phyloP scores from a whole-genome alignment of 2,888 invertebrate genomes.

The Melitaea athalia region DNA sequence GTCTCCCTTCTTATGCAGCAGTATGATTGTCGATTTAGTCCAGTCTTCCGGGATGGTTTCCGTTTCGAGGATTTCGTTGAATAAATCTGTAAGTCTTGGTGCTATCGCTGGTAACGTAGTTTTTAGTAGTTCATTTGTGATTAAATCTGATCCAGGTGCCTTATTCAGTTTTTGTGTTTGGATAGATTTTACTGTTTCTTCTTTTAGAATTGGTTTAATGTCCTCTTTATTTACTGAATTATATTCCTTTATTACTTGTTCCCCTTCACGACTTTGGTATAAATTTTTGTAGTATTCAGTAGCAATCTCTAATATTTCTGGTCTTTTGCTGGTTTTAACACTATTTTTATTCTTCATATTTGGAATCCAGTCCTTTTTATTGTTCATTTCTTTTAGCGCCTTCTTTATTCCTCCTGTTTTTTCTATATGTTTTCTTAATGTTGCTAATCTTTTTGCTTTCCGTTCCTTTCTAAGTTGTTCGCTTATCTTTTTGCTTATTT shows the following conservation, averaged over 20 bases:
- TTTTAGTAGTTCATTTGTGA: constrained; percentile 43
- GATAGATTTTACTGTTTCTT: constrained; percentile 42
- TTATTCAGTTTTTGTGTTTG: constrained; percentile 43
- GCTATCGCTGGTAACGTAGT: constrained; percentile 36
- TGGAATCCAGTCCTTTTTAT: constrained; percentile 29
- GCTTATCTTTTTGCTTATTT: constrained; percentile 42
- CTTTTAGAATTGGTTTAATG: constrained; percentile 37
- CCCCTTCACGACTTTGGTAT: constrained; percentile 28
- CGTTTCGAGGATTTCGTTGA: constrained; percentile 40
- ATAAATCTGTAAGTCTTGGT: constrained; percentile 40
- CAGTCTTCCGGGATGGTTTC: constrained; percentile 40
- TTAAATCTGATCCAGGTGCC: constrained; percentile 42
- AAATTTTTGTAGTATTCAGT: constrained; percentile 40
- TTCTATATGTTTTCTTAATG: constrained; percentile 34
- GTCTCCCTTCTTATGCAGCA: constrained; percentile 43
- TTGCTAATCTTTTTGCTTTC: constrained; percentile 32
- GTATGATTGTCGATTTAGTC: constrained; percentile 43
- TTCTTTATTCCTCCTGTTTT: constrained; percentile 40
- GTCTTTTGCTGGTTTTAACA: constrained; percentile 28
- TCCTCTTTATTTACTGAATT: constrained; percentile 18
- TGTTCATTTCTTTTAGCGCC: constrained; percentile 23
- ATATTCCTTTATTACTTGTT: constrained; percentile 16
- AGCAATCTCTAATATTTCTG: constrained; percentile 39
- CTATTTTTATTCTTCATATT: constrained; percentile 34
- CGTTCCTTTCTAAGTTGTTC: constrained; percentile 37